phyloP scores from a whole-genome alignment of 2,113 vertebrate genomes.

The Chionomys nivalis region DNA sequence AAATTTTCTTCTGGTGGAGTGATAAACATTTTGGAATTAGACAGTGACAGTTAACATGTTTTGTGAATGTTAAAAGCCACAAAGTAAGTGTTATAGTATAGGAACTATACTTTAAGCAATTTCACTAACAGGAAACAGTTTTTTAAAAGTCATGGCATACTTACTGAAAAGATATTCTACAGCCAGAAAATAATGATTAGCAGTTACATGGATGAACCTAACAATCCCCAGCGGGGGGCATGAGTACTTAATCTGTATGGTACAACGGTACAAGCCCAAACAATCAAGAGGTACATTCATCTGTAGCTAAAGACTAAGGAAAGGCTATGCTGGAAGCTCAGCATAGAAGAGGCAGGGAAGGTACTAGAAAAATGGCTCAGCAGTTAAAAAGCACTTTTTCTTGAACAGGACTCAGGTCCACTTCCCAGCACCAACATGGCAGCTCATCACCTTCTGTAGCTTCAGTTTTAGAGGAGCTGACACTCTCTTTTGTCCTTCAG shows the following conservation, averaged over 20 bases:
- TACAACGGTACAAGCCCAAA: background rate
- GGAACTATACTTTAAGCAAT: background rate
- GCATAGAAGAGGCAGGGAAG: background rate
- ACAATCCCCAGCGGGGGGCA: background rate
- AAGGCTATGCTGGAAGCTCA: conserved; percentile 2
- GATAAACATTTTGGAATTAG: background rate
- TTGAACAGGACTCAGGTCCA: background rate
- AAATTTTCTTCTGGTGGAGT: background rate
- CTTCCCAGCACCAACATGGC: background rate
- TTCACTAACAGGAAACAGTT: background rate
- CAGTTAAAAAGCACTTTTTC: background rate
- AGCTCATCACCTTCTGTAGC: background rate
- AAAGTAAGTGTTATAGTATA: background rate
- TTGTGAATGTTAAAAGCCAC: background rate
- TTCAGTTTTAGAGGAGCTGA: background rate
- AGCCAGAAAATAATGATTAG: conserved; percentile 35
- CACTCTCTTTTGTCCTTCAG: background rate
- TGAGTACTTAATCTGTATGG: background rate
- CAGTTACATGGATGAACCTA: background rate
- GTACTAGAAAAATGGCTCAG: background rate
- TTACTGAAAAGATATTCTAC: background rate
- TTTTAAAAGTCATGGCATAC: background rate
- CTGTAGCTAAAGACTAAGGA: background rate
- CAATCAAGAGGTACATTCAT: background rate
- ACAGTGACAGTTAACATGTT: background rate